A percentile compares a stretch with the other conserved stretches of the same genome.
phyloP scores from a whole-genome alignment of 2,113 vertebrate genomes.

The Albula goreensis region DNA sequence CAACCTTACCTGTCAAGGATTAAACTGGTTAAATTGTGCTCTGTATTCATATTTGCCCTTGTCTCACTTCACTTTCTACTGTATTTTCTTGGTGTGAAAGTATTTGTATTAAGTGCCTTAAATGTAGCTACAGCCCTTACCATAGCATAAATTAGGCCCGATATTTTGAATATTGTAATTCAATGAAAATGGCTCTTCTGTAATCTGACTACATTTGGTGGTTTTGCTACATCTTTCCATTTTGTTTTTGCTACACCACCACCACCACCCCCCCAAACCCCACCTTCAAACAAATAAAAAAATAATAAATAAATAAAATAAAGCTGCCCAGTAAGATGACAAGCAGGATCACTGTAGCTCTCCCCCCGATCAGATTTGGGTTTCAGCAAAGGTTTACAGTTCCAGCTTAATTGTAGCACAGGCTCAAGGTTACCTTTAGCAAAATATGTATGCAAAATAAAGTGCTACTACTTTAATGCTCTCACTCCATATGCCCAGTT shows the following conservation, averaged over 20 bases:
- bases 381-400: neutral
- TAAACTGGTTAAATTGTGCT: neutral
- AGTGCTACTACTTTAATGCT: slow-evolving; percentile 45
- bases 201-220: too few species aligned
- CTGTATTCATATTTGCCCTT: neutral
- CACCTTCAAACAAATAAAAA: too few species aligned
- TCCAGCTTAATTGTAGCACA: slow-evolving; percentile 4
- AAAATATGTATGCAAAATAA: slow-evolving; percentile 46
- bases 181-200: too few species aligned
- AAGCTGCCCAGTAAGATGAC: neutral
- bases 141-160: too few species aligned
- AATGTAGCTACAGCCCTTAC: neutral
- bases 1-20: too few species aligned
- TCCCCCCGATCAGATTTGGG: neutral
- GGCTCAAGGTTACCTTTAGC: slow-evolving; percentile 53
- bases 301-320: too few species aligned
- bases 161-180: too few species aligned
- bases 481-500: slow-evolving; percentile 49
- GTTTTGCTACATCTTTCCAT: neutral
- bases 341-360: neutral
- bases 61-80: neutral
- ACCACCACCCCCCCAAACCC: too few species aligned
- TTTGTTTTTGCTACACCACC: neutral
- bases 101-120: neutral
- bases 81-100: neutral